These are phyloP conservation scores for Allophyes oxyacanthae DNA, from an alignment of 2,888 invertebrate species.

Conservation along the genomic window DNA sequence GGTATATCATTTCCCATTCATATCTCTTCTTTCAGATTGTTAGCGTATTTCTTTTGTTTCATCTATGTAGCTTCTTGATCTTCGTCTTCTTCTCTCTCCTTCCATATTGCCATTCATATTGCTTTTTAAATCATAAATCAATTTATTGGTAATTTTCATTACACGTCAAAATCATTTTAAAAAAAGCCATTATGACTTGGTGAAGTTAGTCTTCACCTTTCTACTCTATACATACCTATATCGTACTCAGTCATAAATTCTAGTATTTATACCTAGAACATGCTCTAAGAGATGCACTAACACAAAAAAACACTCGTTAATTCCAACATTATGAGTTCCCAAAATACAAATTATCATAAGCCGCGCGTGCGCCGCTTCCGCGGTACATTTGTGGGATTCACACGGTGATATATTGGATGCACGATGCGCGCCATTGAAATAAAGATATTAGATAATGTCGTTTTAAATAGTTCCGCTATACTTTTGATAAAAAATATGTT, in stretches of 20 bases:
- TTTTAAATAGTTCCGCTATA: constrained; percentile 57
- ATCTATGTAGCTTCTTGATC: too few species aligned
- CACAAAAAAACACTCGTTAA: constrained; percentile 25
- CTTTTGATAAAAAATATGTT: constrained; percentile 34
- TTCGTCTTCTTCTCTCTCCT: too few species aligned
- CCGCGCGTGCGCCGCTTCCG: constrained; percentile 47
- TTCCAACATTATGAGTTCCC: constrained; percentile 46
- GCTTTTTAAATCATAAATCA: too few species aligned
- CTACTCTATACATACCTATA: too few species aligned
- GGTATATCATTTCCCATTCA: too few species aligned
- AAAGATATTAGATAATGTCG: constrained; percentile 66
- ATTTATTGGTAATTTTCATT: too few species aligned
- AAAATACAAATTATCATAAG: constrained; percentile 59
- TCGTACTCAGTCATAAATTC: not conserved
- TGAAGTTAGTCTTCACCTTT: too few species aligned
- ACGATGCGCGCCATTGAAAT: constrained; percentile 55
- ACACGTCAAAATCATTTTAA: too few species aligned
- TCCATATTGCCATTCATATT: too few species aligned
- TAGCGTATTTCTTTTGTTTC: too few species aligned
- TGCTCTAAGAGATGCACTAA: constrained; percentile 3
- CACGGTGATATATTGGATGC: constrained; percentile 47
- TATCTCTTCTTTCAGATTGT: too few species aligned
- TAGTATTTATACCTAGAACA: constrained; percentile 2
- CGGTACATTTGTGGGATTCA: constrained; percentile 55
- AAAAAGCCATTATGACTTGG: too few species aligned